Evolutionary conservation across 2,113 vertebrate genomes (phyloP).

Genomic region (Erythrocercus mccallii): DNA sequence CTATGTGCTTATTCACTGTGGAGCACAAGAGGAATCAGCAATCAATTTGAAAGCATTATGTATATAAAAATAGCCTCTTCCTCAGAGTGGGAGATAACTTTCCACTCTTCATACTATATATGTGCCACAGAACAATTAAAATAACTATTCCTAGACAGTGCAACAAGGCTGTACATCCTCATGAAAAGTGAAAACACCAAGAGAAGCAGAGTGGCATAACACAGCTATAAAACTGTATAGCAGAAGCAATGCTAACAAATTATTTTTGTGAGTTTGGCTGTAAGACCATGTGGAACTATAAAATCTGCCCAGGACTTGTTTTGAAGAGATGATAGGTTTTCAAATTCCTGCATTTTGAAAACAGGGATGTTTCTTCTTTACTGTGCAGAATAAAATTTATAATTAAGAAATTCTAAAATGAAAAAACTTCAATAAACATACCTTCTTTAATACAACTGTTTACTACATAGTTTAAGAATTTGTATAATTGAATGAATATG

Average conservation of each 20-base stretch:
- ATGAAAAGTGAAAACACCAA: background rate
- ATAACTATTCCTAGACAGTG: background rate
- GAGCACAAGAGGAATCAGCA: slow-evolving; percentile 1
- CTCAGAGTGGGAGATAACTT: background rate
- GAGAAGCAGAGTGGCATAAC: background rate
- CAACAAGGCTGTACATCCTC: background rate
- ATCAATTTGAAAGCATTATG: slow-evolving; percentile 38
- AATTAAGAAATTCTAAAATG: background rate
- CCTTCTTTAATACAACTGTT: background rate
- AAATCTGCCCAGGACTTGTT: background rate
- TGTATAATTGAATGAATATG: background rate
- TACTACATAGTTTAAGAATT: background rate
- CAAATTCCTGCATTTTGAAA: background rate
- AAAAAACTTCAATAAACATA: background rate
- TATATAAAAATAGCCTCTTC: slow-evolving; percentile 36
- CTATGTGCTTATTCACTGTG: slow-evolving; percentile 1
- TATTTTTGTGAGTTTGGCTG: background rate
- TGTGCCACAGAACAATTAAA: background rate
- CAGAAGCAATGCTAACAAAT: background rate
- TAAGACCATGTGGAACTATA: background rate
- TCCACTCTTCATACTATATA: background rate
- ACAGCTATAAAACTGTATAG: background rate
- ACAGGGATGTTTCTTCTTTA: background rate
- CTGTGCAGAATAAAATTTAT: background rate
- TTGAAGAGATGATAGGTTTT: background rate